Evolutionary conservation across 2,113 vertebrate genomes (phyloP), one percentile per base, ranked within the genome.

Genomic region (Merops nubicus): DNA sequence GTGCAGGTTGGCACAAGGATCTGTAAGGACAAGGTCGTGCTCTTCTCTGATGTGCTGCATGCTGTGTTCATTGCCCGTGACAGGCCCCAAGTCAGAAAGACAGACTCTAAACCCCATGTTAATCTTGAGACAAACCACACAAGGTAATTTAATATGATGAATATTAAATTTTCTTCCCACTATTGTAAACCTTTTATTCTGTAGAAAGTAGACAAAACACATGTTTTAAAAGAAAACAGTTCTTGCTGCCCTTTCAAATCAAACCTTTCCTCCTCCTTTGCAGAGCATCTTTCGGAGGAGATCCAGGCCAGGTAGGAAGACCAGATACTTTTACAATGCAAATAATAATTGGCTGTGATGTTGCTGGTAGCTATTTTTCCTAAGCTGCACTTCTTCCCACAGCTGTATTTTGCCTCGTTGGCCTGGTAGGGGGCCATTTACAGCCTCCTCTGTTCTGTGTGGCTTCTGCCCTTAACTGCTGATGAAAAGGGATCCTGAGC

Each of bases 311-410:
- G 38, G 14, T 8, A n/a, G 73, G 77, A 92, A 60, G 18, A 22
- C 12, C 53, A 82, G 23, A 21, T 38, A 88, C 9, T 65, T 73
- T 67, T 48, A 36, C 22, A 68, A 15, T 25, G 81, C 17, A 87
- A 20, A 45, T 20, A 53, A 14, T 0, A 64, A 73, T 14, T 51
- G 22, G 13, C 68, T 60, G 36, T 50, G 53, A 86, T 80, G 29
- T 59, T 82, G 53, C 48, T 54, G 6, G 12, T 38, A 63, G 54
- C 6, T 70, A 63, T 51, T 63, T 67, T n/a, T 23, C 48, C 31
- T 56, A 5, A 21, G 50, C 34, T 68, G 19, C 0, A 0, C 54
- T 73, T 59, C 50, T 80, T 82, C 23, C 47, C 62, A 20, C 8
- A 26, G 38, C 57, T 74, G 51, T 40, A 50, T 82, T 91, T 40